Evolutionary conservation across 2,797 vertebrate genomes (phyloP).

Genomic region (Silurus lanzhouensis): DNA sequence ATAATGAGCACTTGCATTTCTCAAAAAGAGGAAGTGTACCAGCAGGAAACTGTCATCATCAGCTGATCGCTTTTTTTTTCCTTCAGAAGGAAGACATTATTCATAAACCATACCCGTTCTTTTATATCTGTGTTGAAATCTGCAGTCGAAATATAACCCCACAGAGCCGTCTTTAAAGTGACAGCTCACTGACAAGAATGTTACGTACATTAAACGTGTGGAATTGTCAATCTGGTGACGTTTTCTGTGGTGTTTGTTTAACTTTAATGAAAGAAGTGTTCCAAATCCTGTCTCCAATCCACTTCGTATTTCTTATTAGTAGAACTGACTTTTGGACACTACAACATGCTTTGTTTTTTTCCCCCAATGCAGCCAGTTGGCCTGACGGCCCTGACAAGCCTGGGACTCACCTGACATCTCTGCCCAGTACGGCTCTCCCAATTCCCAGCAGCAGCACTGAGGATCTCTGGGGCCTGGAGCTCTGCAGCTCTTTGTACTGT

Average conservation of each 20-base stretch:
- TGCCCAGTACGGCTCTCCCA: constrained; percentile 58
- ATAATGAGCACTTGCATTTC: background rate
- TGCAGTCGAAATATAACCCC: background rate
- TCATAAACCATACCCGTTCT: background rate
- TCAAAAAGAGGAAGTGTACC: constrained; percentile 2
- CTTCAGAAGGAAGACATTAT: background rate
- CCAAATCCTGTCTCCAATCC: too few relatives aligned
- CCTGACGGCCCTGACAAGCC: constrained; percentile 28
- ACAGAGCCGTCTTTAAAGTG: background rate
- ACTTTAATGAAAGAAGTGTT: too few relatives aligned
- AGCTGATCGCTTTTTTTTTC: background rate
- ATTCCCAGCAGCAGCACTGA: constrained; percentile 58
- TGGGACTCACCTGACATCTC: constrained; percentile 13
- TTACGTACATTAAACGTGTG: too few relatives aligned
- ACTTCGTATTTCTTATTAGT: background rate
- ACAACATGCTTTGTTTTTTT: background rate
- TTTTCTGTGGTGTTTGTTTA: background rate
- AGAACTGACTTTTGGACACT: background rate
- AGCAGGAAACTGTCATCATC: background rate
- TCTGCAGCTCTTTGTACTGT: constrained; percentile 72
- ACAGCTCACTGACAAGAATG: too few relatives aligned
- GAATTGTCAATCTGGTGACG: background rate
- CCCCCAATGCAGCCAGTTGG: constrained; percentile 15
- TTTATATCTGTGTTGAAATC: background rate
- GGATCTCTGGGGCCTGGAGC: constrained; percentile 57